Conservation (phyloP, 2,113 vertebrate species). For the Riparia riparia region DNA sequence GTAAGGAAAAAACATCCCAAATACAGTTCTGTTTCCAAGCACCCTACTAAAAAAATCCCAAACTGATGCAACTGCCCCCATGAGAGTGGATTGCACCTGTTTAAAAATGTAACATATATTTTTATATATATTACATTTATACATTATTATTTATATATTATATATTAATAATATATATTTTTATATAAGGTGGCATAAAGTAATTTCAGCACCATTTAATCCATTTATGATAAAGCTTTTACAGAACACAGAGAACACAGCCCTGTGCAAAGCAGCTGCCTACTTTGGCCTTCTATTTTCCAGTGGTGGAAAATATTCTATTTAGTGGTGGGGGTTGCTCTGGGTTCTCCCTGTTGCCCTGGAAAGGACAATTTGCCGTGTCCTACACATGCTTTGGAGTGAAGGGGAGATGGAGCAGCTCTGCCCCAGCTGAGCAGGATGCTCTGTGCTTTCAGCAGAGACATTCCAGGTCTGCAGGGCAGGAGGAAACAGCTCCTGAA, state of each 20-base stretch:
- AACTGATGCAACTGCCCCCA: neutral
- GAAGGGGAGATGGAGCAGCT: neutral
- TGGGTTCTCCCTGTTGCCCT: neutral
- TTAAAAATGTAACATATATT: too few species aligned
- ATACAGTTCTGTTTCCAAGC: neutral
- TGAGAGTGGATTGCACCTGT: neutral
- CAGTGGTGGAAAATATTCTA: too few species aligned
- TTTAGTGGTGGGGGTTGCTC: neutral
- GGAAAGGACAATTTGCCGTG: neutral
- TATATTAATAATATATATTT: too few species aligned
- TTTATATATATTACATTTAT: too few species aligned
- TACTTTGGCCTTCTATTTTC: neutral
- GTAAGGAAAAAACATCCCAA: neutral
- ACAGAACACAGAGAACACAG: neutral
- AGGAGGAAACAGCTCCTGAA: neutral
- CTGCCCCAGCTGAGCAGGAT: neutral
- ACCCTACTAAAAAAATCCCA: neutral
- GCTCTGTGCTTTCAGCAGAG: neutral
- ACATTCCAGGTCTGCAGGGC: neutral
- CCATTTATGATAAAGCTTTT: neutral
- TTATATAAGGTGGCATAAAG: neutral
- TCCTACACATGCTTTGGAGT: accelerated
- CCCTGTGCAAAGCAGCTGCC: neutral
- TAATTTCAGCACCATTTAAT: neutral
- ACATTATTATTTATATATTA: too few species aligned